A percentile compares a stretch with the other conserved stretches of the same genome.
phyloP scores from a whole-genome alignment of 2,113 vertebrate genomes.

The Empidonax alnorum region DNA sequence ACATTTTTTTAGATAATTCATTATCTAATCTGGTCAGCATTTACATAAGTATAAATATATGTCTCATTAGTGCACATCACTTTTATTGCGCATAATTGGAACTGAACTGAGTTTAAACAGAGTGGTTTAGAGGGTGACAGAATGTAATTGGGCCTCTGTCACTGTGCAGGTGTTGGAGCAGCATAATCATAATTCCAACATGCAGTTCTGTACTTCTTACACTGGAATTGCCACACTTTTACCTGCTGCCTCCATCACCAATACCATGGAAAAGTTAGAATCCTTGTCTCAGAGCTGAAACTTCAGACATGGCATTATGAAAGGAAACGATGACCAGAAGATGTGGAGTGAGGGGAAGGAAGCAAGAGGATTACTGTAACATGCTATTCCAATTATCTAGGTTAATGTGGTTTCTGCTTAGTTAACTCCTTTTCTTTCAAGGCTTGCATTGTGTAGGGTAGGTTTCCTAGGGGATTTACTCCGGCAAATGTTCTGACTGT shows the following conservation, averaged over 20 bases:
- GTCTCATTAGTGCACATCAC: not conserved
- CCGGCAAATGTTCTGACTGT: not conserved
- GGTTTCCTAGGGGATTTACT: not conserved
- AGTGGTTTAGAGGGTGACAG: not conserved
- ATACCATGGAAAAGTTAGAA: not conserved
- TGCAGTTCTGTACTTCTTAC: not conserved
- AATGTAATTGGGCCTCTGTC: not conserved
- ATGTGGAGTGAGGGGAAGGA: not conserved
- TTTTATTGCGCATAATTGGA: not conserved
- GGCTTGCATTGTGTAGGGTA: not conserved
- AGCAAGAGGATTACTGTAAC: not conserved
- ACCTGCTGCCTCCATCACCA: not conserved
- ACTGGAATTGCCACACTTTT: not conserved
- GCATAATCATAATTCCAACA: accelerated
- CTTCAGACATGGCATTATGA: not conserved
- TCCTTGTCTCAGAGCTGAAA: not conserved
- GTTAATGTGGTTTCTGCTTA: not conserved
- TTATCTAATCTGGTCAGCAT: slow-evolving; percentile 17
- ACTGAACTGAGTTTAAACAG: not conserved
- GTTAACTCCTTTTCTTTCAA: not conserved
- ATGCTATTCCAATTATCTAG: not conserved
- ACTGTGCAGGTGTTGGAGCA: not conserved
- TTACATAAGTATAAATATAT: not conserved
- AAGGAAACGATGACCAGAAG: not conserved
- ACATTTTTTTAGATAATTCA: not conserved